These are phyloP conservation scores for Melanogrammus aeglefinus DNA, from an alignment of 2,797 vertebrate genomes.

Conservation along the genomic window DNA sequence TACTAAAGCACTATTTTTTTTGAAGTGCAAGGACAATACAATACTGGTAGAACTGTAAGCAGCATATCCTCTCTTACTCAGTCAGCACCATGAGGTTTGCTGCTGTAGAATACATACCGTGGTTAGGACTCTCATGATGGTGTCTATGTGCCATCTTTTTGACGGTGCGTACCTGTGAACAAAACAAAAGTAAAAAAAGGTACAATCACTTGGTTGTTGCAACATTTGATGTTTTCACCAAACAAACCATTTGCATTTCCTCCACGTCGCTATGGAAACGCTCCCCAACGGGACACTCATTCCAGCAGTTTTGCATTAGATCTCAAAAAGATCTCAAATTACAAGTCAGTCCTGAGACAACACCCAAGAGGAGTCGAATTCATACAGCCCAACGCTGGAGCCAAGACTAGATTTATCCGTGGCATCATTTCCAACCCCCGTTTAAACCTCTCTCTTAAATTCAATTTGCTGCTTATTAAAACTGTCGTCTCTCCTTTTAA, in stretches of 20 bases:
- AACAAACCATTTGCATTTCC: not conserved
- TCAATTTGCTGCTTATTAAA: not conserved
- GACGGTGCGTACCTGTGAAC: conserved; percentile 91
- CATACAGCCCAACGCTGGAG: not conserved
- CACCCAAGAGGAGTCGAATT: not conserved
- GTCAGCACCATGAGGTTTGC: not conserved
- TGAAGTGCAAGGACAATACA: not conserved
- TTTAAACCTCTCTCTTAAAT: not conserved
- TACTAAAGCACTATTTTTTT: too few species aligned
- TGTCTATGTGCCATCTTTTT: conserved; percentile 99
- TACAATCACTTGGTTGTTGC: not conserved
- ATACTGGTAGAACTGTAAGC: conserved; percentile 1
- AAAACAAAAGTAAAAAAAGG: not conserved
- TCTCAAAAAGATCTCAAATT: not conserved
- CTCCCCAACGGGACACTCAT: not conserved
- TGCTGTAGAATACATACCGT: conserved; percentile 77
- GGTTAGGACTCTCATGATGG: conserved; percentile 98
- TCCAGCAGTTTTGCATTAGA: not conserved
- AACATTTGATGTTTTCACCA: not conserved
- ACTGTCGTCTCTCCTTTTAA: not conserved
- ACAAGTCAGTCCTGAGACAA: not conserved
- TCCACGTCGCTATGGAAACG: not conserved
- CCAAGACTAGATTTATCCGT: not conserved
- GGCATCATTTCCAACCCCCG: not conserved
- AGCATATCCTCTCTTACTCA: conserved; percentile 22